These are phyloP conservation scores for Dilophus febrilis DNA, from an alignment of 2,888 invertebrate genomes.

Conservation along the genomic window DNA sequence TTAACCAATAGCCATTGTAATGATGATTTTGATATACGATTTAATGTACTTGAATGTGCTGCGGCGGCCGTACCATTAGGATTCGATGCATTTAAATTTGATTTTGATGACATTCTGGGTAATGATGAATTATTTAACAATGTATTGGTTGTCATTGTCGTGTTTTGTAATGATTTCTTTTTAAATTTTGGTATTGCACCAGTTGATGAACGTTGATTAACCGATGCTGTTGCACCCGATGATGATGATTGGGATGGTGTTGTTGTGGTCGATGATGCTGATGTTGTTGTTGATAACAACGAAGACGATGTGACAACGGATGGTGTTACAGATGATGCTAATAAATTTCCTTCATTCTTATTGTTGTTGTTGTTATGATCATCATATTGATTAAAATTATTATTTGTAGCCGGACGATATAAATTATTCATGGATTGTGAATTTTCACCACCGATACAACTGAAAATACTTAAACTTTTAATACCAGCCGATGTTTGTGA, in stretches of 20 bases:
- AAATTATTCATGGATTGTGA: slow-evolving; percentile 31
- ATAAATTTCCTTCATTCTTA: not conserved
- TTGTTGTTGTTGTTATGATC: no score
- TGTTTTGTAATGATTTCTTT: not conserved
- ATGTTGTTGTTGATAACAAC: slow-evolving; percentile 7
- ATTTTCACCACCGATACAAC: slow-evolving; percentile 29
- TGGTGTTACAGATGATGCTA: not conserved
- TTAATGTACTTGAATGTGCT: slow-evolving; percentile 21
- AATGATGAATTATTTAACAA: not conserved
- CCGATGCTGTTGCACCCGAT: slow-evolving; percentile 12
- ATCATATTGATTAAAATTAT: not conserved
- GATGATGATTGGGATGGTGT: slow-evolving; percentile 11
- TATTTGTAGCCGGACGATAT: slow-evolving; percentile 19
- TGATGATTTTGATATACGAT: slow-evolving; percentile 41
- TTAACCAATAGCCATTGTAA: slow-evolving; percentile 49
- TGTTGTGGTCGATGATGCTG: slow-evolving; percentile 9
- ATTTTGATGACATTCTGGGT: not conserved
- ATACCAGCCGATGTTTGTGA: slow-evolving; percentile 20
- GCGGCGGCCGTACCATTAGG: slow-evolving; percentile 10
- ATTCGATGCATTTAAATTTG: not conserved
- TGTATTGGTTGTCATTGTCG: not conserved
- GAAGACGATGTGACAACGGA: no score
- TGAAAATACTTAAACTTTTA: slow-evolving; percentile 28
- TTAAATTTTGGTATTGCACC: slow-evolving; percentile 7
- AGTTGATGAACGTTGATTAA: slow-evolving; percentile 3